Evolutionary conservation across 2,888 invertebrate species (phyloP).

Genomic region (Cosmorhoe ocellata): DNA sequence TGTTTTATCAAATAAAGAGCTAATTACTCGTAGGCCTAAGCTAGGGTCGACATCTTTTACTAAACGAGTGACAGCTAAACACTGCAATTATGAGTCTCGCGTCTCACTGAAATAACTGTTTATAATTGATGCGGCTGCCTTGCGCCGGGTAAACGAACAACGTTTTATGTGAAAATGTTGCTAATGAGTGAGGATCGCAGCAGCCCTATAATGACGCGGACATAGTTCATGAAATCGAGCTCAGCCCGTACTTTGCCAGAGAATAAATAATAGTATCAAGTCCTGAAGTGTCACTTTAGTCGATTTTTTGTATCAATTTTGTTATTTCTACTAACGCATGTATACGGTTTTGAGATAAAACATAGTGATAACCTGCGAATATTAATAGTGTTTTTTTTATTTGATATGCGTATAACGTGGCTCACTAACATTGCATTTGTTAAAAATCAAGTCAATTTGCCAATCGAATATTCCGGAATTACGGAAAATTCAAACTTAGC

Average conservation of each 20-base stretch:
- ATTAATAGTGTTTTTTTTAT: too few species aligned
- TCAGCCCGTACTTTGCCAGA: slow-evolving; percentile 26
- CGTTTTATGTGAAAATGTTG: slow-evolving; percentile 75
- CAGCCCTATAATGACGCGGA: slow-evolving; percentile 64
- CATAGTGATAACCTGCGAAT: too few species aligned
- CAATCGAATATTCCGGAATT: too few species aligned
- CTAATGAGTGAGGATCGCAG: slow-evolving; percentile 69
- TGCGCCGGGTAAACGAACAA: slow-evolving; percentile 64
- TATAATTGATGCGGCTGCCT: slow-evolving; percentile 69
- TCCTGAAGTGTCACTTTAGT: slow-evolving; percentile 13
- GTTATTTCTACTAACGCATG: too few species aligned
- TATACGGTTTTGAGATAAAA: too few species aligned
- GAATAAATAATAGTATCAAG: slow-evolving; percentile 1
- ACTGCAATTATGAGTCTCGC: slow-evolving; percentile 66
- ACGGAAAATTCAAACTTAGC: too few species aligned
- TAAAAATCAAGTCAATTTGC: too few species aligned
- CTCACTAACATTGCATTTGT: too few species aligned
- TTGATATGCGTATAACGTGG: too few species aligned
- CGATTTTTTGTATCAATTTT: too few species aligned
- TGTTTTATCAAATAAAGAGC: slow-evolving; percentile 39
- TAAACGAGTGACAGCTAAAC: slow-evolving; percentile 71
- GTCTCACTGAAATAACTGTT: slow-evolving; percentile 74
- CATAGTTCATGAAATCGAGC: slow-evolving; percentile 65
- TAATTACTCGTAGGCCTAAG: slow-evolving; percentile 48
- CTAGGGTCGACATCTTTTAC: slow-evolving; percentile 61